These are phyloP conservation scores for Poeciliopsis prolifica DNA, from an alignment of 2,113 vertebrate species.

Conservation along the genomic window DNA sequence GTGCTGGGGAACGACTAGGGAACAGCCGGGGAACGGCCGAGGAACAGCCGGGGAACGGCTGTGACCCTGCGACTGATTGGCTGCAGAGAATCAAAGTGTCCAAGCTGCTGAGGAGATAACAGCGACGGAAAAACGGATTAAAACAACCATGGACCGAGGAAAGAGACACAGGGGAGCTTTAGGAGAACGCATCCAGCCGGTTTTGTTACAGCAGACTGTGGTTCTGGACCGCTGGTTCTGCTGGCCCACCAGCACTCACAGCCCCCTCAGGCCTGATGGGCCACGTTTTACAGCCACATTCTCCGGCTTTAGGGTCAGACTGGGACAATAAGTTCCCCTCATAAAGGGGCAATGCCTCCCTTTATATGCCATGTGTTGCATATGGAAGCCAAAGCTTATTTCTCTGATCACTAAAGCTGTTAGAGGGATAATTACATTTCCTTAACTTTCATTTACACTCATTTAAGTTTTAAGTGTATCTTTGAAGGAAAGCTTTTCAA, in stretches of 20 bases:
- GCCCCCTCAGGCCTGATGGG: slow-evolving; percentile 39
- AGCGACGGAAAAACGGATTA: background rate
- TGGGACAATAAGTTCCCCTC: slow-evolving; percentile 35
- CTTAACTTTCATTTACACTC: background rate
- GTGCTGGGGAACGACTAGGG: background rate
- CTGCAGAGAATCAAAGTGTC: slow-evolving; percentile 1
- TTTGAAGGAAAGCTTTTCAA: background rate
- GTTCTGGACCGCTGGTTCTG: slow-evolving; percentile 18
- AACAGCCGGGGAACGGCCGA: no score
- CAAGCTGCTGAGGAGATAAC: slow-evolving; percentile 18
- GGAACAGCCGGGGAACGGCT: background rate
- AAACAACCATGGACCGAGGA: slow-evolving; percentile 16
- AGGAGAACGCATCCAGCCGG: slow-evolving; percentile 19
- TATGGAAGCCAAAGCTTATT: slow-evolving; percentile 34
- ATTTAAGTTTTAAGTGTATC: background rate
- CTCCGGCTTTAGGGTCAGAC: slow-evolving; percentile 15
- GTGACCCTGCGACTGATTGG: background rate
- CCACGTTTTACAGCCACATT: slow-evolving; percentile 48
- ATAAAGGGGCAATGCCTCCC: slow-evolving; percentile 52
- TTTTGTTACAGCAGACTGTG: slow-evolving; percentile 23
- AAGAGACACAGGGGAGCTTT: slow-evolving; percentile 16
- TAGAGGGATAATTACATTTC: slow-evolving; percentile 32
- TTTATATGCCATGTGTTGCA: slow-evolving; percentile 62
- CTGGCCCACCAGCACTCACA: slow-evolving; percentile 41
- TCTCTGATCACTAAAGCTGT: slow-evolving; percentile 64